phyloP scores from a whole-genome alignment of 1,140 invertebrate genomes.

The Drosophila repleta region DNA sequence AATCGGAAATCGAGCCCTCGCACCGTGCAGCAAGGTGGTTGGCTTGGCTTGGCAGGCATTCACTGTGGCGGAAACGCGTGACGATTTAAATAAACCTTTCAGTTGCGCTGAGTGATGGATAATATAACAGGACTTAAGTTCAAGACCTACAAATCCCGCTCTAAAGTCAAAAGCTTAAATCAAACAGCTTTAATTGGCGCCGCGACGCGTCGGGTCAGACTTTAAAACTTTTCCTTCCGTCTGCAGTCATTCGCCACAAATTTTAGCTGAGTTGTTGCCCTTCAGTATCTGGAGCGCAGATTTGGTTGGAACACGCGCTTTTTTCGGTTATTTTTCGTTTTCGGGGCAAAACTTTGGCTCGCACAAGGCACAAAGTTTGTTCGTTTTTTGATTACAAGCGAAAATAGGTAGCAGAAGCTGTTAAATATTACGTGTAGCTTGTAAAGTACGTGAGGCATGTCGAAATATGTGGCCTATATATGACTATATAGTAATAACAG shows the following conservation, averaged over 20 bases:
- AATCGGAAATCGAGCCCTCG: conserved; percentile 20
- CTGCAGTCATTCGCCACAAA: too few species aligned
- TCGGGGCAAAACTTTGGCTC: too few species aligned
- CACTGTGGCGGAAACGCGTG: conserved; percentile 46
- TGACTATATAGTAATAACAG: not conserved
- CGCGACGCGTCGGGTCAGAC: not conserved
- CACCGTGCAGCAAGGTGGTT: not conserved
- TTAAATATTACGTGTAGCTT: not conserved
- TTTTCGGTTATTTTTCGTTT: too few species aligned
- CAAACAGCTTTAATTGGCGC: conserved; percentile 14
- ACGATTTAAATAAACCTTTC: conserved; percentile 51
- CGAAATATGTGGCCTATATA: not conserved
- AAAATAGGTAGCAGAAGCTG: not conserved
- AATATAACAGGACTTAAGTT: conserved; percentile 41
- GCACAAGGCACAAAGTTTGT: too few species aligned
- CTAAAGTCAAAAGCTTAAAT: conserved; percentile 18
- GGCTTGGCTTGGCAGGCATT: conserved; percentile 18
- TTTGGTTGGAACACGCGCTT: too few species aligned
- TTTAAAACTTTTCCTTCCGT: not conserved
- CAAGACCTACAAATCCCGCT: conserved; percentile 39
- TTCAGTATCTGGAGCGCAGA: too few species aligned
- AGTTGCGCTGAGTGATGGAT: conserved; percentile 42
- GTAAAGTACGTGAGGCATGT: not conserved
- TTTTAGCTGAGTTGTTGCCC: too few species aligned
- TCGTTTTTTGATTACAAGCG: too few species aligned